A percentile compares a stretch with the other conserved stretches of the same genome.
phyloP scores from a whole-genome alignment of 2,888 invertebrate genomes.

The Glyphotaelius pellucidus region DNA sequence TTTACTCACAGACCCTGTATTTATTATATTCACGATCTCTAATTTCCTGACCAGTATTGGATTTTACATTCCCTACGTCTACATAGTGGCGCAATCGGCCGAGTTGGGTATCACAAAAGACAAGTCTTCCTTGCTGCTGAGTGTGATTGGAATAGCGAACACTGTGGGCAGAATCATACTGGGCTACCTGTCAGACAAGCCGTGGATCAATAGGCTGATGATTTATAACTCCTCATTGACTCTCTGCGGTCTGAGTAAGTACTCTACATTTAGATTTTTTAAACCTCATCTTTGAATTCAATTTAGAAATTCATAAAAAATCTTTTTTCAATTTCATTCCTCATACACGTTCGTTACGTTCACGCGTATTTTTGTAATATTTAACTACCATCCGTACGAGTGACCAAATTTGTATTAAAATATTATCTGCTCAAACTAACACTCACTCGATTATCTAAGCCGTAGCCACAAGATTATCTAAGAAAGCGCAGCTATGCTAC shows the following conservation, averaged over 20 bases:
- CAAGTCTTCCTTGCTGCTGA: slow-evolving; percentile 83
- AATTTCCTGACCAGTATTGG: slow-evolving; percentile 97
- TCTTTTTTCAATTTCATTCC: no score
- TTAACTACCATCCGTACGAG: no score
- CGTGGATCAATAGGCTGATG: slow-evolving; percentile 92
- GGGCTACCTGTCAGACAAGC: slow-evolving; percentile 92
- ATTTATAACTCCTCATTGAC: slow-evolving; percentile 94
- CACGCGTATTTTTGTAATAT: no score
- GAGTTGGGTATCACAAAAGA: slow-evolving; percentile 77
- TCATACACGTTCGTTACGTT: no score
- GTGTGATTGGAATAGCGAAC: slow-evolving; percentile 91
- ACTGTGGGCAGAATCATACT: slow-evolving; percentile 92
- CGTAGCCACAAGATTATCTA: no score
- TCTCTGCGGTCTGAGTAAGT: slow-evolving; percentile 91
- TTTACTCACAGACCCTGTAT: slow-evolving; percentile 90
- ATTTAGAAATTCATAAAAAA: no score
- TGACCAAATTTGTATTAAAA: no score
- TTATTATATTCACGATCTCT: slow-evolving; percentile 92
- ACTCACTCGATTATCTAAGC: no score
- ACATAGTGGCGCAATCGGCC: slow-evolving; percentile 86
- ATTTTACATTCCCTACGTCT: slow-evolving; percentile 95
- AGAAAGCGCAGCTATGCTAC: no score
- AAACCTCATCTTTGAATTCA: not conserved
- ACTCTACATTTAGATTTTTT: slow-evolving; percentile 58
- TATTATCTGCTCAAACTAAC: no score